phyloP scores from a whole-genome alignment of 2,113 vertebrate genomes.

The Orthonyx spaldingii region DNA sequence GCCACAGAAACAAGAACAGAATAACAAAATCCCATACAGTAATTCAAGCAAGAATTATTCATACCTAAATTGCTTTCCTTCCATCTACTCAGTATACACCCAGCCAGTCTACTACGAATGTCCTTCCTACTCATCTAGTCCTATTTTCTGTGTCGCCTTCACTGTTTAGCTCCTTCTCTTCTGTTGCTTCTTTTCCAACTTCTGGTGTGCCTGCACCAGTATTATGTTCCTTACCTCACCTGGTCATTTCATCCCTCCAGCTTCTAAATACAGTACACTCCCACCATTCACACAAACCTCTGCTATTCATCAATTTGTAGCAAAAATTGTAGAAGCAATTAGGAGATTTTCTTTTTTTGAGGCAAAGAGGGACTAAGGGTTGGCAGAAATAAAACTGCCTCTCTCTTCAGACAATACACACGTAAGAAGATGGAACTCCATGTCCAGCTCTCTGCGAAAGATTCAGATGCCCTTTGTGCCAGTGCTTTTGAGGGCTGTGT shows the following conservation, averaged over 20 bases:
- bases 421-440: rapidly evolving
- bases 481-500: neutral
- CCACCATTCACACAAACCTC: neutral
- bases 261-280: neutral
- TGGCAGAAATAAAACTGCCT: neutral
- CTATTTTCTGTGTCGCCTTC: neutral
- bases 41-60: neutral
- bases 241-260: neutral
- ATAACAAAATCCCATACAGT: neutral
- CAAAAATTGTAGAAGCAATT: neutral
- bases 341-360: neutral
- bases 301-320: neutral
- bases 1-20: neutral
- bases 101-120: neutral
- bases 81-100: neutral
- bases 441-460: neutral
- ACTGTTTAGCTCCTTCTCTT: neutral
- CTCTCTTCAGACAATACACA: neutral
- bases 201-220: neutral
- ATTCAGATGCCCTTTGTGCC: neutral
- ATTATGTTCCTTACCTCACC: neutral
- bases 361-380: neutral
- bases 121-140: neutral
- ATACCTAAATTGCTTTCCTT: neutral
- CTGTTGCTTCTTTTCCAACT: neutral